Conservation (phyloP, 23 tunicate species). For the Aplidium turbinatum region DNA sequence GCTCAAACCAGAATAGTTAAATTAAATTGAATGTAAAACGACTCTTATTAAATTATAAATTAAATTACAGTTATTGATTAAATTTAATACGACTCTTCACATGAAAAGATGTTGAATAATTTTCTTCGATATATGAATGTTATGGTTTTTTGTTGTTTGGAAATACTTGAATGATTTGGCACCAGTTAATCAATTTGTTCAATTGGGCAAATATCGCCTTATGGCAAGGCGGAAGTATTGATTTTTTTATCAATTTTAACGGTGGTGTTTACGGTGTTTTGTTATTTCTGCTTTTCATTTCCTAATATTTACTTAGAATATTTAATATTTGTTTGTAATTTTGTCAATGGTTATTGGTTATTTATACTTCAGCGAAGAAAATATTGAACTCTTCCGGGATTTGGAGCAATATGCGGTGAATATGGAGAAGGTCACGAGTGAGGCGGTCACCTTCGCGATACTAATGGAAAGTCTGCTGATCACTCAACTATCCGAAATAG, state of each 20-base stretch:
- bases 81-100: too few species aligned
- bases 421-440: slow-evolving; percentile 44
- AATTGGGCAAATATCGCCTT: neutral
- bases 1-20: too few species aligned
- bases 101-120: too few species aligned
- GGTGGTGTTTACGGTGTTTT: neutral
- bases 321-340: neutral
- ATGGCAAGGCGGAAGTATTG: neutral
- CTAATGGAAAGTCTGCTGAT: slow-evolving; percentile 56
- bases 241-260: neutral
- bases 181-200: neutral
- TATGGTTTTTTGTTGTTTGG: too few species aligned
- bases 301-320: neutral
- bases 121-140: too few species aligned
- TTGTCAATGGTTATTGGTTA: neutral
- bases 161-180: neutral
- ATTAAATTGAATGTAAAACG: too few species aligned
- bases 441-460: slow-evolving; percentile 46
- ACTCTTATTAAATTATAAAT: too few species aligned
- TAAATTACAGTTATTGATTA: too few species aligned
- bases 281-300: neutral
- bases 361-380: slow-evolving; percentile 50
- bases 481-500: slow-evolving; percentile 59
- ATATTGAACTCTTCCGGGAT: slow-evolving; percentile 61
- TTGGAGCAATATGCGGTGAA: slow-evolving; percentile 63